phyloP scores from a whole-genome alignment of 2,797 vertebrate genomes.

The Falco cherrug region DNA sequence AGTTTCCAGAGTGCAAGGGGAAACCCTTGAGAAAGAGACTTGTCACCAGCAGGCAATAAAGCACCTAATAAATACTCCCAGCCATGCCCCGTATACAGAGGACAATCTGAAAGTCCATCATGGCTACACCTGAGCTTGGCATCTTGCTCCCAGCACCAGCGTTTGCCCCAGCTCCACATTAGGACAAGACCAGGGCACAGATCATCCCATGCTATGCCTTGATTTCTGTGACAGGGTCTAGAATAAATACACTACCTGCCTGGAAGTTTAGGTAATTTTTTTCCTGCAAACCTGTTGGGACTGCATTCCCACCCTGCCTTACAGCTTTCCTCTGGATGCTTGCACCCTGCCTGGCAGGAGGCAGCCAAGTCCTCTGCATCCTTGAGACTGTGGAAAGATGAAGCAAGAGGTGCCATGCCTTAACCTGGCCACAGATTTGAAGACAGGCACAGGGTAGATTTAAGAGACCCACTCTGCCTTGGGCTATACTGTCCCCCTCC shows the following conservation, averaged over 20 bases:
- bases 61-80: not conserved
- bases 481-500: not conserved
- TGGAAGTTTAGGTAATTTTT: not conserved
- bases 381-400: not conserved
- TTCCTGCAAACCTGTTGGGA: not conserved
- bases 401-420: not conserved
- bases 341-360: not conserved
- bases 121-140: not conserved
- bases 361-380: not conserved
- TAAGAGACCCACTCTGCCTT: not conserved
- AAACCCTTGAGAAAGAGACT: not conserved
- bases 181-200: not conserved
- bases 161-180: not conserved
- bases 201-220: not conserved
- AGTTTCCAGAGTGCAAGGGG: not conserved
- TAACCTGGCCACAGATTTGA: not conserved
- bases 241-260: not conserved
- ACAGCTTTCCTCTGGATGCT: not conserved
- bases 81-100: not conserved
- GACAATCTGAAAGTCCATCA: not conserved
- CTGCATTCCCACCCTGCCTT: not conserved
- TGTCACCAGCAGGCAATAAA: not conserved
- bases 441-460: not conserved
- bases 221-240: not conserved
- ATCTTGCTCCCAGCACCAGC: not conserved